Percentiles rank a stretch among this genome's conserved stretches.
Evolutionary conservation across 2,888 invertebrate species (phyloP).

Genomic region (Timema cristinae): DNA sequence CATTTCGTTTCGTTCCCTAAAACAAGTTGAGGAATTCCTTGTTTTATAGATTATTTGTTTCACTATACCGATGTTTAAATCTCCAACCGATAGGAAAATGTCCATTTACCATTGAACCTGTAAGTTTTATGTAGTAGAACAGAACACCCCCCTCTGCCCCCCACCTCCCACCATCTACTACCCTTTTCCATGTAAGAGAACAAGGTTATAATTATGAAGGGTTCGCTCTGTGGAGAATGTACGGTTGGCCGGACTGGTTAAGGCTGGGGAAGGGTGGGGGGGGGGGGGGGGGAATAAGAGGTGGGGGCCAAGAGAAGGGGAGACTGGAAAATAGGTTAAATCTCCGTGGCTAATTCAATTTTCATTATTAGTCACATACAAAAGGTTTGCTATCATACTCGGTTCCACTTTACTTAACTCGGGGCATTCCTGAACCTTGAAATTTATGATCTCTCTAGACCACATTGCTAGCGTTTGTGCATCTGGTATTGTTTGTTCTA

Average conservation of each 20-base stretch:
- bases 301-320: not conserved
- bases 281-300: not conserved
- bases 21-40: too few species aligned
- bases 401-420: constrained; percentile 18
- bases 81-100: too few species aligned
- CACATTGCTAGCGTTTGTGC: constrained; percentile 20
- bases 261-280: not conserved
- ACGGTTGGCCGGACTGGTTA: constrained; percentile 1
- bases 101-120: too few species aligned
- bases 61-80: too few species aligned
- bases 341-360: constrained; percentile 29
- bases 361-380: constrained; percentile 27
- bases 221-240: too few species aligned
- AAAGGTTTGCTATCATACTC: constrained; percentile 20
- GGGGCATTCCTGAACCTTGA: not conserved
- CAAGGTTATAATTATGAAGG: too few species aligned
- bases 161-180: too few species aligned
- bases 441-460: constrained; percentile 24
- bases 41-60: too few species aligned
- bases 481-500: constrained; percentile 6
- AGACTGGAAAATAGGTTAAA: constrained; percentile 26
- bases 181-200: too few species aligned
- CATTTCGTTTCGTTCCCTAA: too few species aligned
- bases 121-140: too few species aligned
- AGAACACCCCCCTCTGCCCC: too few species aligned